A percentile compares a stretch with the other conserved stretches of the same genome.
phyloP scores from a whole-genome alignment of 2,888 invertebrate genomes.

The Copidosoma aretas region DNA sequence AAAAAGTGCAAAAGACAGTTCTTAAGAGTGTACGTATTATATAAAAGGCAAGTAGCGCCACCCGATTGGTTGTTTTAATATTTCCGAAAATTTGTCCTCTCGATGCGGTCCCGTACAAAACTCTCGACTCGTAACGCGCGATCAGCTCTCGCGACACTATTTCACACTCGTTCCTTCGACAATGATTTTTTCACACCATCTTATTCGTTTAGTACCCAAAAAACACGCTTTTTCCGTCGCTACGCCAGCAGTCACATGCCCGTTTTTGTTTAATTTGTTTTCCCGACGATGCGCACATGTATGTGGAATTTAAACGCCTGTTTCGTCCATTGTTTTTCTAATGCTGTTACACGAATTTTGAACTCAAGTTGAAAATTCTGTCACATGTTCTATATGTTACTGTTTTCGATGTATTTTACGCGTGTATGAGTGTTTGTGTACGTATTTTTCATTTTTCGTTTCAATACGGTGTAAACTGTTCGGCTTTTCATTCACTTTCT shows the following conservation, averaged over 20 bases:
- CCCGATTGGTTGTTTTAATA: constrained; percentile 1
- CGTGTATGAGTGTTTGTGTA: constrained; percentile 13
- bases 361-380: constrained; percentile 9
- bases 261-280: constrained; percentile 38
- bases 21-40: constrained; percentile 24
- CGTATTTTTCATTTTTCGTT: constrained; percentile 2
- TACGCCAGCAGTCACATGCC: constrained; percentile 30
- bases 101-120: constrained; percentile 39
- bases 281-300: constrained; percentile 33
- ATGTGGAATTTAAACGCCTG: constrained; percentile 28
- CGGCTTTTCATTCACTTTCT: constrained; percentile 35
- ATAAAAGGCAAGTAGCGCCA: constrained; percentile 30
- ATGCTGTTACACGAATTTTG: constrained; percentile 14
- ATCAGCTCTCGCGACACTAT: constrained; percentile 39
- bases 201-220: constrained; percentile 14
- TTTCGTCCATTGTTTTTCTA: too few species aligned
- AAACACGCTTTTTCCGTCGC: constrained; percentile 22
- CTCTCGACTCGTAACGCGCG: constrained; percentile 38
- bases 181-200: constrained; percentile 9
- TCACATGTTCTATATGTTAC: constrained; percentile 16
- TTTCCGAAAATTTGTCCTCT: constrained; percentile 27
- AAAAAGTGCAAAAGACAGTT: constrained; percentile 40
- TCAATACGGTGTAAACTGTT: constrained; percentile 23
- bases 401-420: constrained; percentile 6
- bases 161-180: background rate